A percentile compares a stretch with the other conserved stretches of the same genome.
These are phyloP conservation scores for Anguilla pacifica DNA, from an alignment of 2,797 vertebrate species.

Conservation along the genomic window DNA sequence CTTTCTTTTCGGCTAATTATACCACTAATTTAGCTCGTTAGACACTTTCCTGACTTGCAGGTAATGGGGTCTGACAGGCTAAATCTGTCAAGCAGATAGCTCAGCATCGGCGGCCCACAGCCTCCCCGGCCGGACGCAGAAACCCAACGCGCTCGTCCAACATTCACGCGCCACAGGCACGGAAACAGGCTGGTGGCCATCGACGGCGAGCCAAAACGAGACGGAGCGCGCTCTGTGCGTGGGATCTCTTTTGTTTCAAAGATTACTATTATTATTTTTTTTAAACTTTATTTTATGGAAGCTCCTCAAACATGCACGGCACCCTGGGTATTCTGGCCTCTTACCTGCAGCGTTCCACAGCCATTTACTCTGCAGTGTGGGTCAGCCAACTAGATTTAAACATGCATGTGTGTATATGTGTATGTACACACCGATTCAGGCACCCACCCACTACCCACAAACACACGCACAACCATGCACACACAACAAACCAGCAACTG, in stretches of 20 bases:
- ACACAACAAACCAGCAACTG: background rate
- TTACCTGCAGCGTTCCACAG: background rate
- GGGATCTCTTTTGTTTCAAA: background rate
- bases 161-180: background rate
- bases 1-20: constrained; percentile 78
- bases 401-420: background rate
- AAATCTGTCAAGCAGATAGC: constrained; percentile 64
- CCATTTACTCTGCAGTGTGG: background rate
- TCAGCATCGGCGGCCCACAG: constrained; percentile 27
- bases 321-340: background rate
- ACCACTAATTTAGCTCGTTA: constrained; percentile 75
- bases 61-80: constrained; percentile 65
- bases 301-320: background rate
- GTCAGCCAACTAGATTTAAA: background rate
- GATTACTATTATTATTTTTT: background rate
- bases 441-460: background rate
- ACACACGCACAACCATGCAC: background rate
- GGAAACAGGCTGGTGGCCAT: background rate
- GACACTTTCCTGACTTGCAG: constrained; percentile 60
- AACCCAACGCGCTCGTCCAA: background rate
- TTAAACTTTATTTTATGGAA: background rate
- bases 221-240: background rate
- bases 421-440: background rate
- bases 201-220: background rate
- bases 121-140: background rate